These are phyloP conservation scores for Daktulosphaira vitifoliae DNA, from an alignment of 1,140 invertebrate genomes.

Conservation along the genomic window DNA sequence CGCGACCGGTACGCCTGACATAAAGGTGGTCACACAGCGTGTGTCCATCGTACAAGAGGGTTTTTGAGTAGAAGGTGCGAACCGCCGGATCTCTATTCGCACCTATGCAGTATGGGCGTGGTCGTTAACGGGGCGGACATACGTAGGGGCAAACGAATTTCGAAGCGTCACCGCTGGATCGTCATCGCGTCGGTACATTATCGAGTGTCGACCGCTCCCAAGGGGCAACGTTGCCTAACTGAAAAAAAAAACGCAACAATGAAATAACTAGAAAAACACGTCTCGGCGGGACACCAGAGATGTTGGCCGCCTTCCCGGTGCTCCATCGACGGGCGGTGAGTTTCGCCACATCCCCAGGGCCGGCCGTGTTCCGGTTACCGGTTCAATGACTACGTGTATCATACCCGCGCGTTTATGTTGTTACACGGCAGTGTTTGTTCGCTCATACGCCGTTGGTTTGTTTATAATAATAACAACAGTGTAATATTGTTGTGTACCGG, in stretches of 20 bases:
- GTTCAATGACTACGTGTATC: constrained; percentile 21
- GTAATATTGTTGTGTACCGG: neutral
- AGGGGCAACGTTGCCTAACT: too few species aligned
- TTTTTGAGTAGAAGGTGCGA: neutral
- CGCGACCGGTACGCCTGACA: neutral
- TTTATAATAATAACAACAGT: neutral
- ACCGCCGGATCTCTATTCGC: constrained; percentile 30
- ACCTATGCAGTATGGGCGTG: constrained; percentile 3
- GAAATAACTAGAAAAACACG: constrained; percentile 12
- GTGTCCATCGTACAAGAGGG: neutral
- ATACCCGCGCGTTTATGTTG: constrained; percentile 3
- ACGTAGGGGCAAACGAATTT: neutral
- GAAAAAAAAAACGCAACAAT: too few species aligned
- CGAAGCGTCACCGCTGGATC: too few species aligned
- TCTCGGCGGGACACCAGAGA: constrained; percentile 20
- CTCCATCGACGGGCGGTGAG: neutral
- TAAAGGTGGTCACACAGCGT: constrained; percentile 28
- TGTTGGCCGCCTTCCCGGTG: constrained; percentile 5
- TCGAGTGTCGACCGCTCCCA: too few species aligned
- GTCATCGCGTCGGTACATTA: too few species aligned
- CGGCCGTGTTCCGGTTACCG: constrained; percentile 23
- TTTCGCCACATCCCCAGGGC: neutral
- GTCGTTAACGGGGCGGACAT: constrained; percentile 1
- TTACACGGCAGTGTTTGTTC: constrained; percentile 7
- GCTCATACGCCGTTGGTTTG: too few species aligned